Evolutionary conservation across 2,888 invertebrate genomes (phyloP).

Genomic region (Fragum whitleyi): DNA sequence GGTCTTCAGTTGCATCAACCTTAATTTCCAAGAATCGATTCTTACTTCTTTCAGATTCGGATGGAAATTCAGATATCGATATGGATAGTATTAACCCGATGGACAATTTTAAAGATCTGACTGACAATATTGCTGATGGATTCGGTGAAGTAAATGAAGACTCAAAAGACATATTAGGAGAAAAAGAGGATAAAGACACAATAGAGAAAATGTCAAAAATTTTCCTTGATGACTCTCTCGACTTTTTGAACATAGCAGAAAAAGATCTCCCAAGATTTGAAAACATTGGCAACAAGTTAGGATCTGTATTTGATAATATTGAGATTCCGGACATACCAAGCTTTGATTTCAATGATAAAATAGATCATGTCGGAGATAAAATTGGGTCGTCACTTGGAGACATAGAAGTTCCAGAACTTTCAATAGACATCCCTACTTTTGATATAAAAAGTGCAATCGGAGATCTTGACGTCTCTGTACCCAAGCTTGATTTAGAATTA

Average conservation of each 20-base stretch:
- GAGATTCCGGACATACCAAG: background rate
- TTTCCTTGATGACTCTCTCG: background rate
- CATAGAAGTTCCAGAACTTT: background rate
- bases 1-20: too few relatives aligned
- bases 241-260: background rate
- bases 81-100: background rate
- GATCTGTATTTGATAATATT: background rate
- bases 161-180: background rate
- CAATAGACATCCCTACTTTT: background rate
- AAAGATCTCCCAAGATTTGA: background rate
- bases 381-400: background rate
- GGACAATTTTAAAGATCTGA: slow-evolving; percentile 5
- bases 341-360: background rate
- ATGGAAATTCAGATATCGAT: background rate
- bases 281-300: background rate
- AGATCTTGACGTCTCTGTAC: background rate
- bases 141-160: background rate
- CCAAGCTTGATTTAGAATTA: background rate
- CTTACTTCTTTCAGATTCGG: background rate
- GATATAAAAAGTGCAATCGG: background rate
- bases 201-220: slow-evolving; percentile 6
- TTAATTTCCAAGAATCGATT: too few relatives aligned
- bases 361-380: background rate
- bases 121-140: background rate
- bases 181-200: background rate